Evolutionary conservation across 2,888 invertebrate genomes (phyloP), one percentile per base, ranked within the genome.

Genomic region (Eilema sororculum): DNA sequence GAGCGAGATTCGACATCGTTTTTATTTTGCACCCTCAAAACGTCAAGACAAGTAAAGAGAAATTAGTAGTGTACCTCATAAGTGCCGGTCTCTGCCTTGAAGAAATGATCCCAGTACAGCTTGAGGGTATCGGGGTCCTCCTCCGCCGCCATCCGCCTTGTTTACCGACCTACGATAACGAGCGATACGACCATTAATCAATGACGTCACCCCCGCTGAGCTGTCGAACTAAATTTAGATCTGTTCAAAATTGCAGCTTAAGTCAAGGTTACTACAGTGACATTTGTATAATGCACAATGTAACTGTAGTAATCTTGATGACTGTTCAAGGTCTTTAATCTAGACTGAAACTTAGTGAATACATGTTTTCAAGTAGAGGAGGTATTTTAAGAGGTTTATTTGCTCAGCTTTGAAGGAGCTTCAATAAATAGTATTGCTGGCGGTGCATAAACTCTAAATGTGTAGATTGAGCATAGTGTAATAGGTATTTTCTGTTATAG

Each of bases 101-200:
- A 96, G 89, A 96, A 96, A 75, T 95, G 94, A 76, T 96, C 96
- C 96, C 96, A 96, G 81, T 96, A 95, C 69, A 96, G 79, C 84
- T 96, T 96, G 70, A 95, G 88, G 22, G 89, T 83, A 80, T 93
- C 92, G 73, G 86, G 84, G 64, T 88, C 91, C 69, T 90, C 92
- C 75, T 89, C 91, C 71, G 89, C 79, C 75, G 91, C 89, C 94
- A 93, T 94, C 67, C 71, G 86, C 80, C 63, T 80, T 78, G 75
- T 60, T 77, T 80, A 73, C 78, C 82, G 86, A 88, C 90, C 91
- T 92, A 77, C 63, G 75, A 75, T 52, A 73, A 73, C 56, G n/a
- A 74, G 22, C 22, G 28, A 59, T 69, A 65, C 72, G 62, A 12
- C 63, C 56, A 62, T 69, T 25, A 41, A 70, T 71, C 3, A 30